Evolutionary conservation across 1,140 invertebrate genomes (phyloP).

Genomic region (Lasaia peninsularis): DNA sequence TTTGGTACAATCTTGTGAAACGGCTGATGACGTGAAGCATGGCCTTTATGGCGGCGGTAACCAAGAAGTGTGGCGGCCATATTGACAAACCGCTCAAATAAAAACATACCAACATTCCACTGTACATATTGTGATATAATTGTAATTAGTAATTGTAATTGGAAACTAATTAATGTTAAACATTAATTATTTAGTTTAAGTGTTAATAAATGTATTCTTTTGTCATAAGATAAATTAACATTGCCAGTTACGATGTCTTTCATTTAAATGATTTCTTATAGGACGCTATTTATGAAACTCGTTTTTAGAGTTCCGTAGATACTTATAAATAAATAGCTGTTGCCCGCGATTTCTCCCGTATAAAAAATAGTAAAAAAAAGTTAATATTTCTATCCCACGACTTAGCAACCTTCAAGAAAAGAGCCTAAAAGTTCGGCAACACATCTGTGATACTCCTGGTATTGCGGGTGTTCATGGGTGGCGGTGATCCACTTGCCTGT

Average conservation of each 20-base stretch:
- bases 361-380: too few relatives aligned
- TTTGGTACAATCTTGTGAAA: constrained; percentile 54
- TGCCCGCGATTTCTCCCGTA: too few relatives aligned
- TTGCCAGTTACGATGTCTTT: constrained; percentile 30
- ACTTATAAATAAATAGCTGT: too few relatives aligned
- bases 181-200: constrained; percentile 68
- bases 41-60: constrained; percentile 51
- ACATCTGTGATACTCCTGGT: too few relatives aligned
- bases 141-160: constrained; percentile 37
- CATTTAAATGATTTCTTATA: constrained; percentile 18
- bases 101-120: constrained; percentile 54
- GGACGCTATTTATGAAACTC: too few relatives aligned
- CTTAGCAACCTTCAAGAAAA: too few relatives aligned
- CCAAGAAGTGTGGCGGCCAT: constrained; percentile 69
- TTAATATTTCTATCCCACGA: too few relatives aligned
- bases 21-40: constrained; percentile 60
- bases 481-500: too few relatives aligned
- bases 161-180: constrained; percentile 69
- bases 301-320: too few relatives aligned
- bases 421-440: too few relatives aligned
- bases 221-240: constrained; percentile 45
- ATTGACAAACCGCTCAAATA: constrained; percentile 18
- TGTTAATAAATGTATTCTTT: constrained; percentile 57
- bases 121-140: constrained; percentile 74
- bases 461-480: too few relatives aligned